These are phyloP conservation scores for Chunga burmeisteri DNA, from an alignment of 2,113 vertebrate genomes.

Conservation along the genomic window DNA sequence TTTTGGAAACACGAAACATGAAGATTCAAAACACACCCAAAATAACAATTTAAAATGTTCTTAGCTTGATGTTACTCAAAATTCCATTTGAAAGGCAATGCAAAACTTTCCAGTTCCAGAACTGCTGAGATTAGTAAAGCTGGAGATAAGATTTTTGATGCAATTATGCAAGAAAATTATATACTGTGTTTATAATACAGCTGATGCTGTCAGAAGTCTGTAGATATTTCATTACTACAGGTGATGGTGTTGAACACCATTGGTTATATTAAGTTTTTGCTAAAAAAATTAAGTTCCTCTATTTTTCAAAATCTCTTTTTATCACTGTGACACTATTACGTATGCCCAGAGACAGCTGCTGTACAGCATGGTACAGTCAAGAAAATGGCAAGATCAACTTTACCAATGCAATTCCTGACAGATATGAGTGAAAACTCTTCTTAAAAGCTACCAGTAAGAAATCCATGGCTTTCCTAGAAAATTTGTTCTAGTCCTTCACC, in stretches of 20 bases:
- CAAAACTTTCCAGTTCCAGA: not conserved
- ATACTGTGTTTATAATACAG: not conserved
- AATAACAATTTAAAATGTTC: not conserved
- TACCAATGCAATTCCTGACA: not conserved
- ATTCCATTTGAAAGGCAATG: not conserved
- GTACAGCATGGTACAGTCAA: not conserved
- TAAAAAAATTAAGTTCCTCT: not conserved
- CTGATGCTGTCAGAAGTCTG: not conserved
- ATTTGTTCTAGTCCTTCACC: not conserved
- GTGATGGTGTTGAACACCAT: not conserved
- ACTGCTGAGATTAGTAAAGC: not conserved
- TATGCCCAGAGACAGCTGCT: constrained; percentile 4
- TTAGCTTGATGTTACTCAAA: not conserved
- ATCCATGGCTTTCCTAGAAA: not conserved
- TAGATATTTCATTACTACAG: not conserved
- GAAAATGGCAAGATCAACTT: not conserved
- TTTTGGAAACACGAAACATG: not conserved
- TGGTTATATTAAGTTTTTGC: not conserved
- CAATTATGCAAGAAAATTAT: not conserved
- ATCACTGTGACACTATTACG: not conserved
- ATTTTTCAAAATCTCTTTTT: not conserved
- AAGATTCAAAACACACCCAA: not conserved
- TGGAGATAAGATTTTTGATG: not conserved
- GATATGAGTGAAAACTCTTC: not conserved
- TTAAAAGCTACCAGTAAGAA: not conserved